phyloP scores from a whole-genome alignment of 2,113 vertebrate genomes.

The Chrysemys picta region DNA sequence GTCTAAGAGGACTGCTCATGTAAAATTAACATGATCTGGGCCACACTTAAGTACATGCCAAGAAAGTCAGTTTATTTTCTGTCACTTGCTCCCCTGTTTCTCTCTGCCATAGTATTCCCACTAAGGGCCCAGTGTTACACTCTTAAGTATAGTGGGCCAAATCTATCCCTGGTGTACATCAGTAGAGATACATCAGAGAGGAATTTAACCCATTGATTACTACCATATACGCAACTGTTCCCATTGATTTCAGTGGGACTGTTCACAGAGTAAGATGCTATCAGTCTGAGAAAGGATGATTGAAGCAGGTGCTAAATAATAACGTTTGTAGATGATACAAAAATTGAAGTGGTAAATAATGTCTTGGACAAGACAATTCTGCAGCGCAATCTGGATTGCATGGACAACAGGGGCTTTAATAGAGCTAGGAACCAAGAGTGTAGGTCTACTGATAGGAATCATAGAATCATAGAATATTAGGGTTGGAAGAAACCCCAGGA shows the following conservation, averaged over 20 bases:
- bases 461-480: no score
- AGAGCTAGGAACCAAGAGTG: background rate
- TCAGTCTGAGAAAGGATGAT: background rate
- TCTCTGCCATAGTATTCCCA: background rate
- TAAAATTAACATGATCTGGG: background rate
- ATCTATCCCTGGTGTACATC: background rate
- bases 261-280: background rate
- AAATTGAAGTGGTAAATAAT: background rate
- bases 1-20: background rate
- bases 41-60: background rate
- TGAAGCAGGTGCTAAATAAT: background rate
- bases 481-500: no score
- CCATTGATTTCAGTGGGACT: background rate
- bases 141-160: background rate
- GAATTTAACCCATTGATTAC: background rate
- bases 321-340: background rate
- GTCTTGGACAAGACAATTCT: background rate
- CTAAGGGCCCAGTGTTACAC: background rate
- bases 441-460: background rate
- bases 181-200: background rate
- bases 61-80: background rate
- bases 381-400: background rate
- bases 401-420: background rate
- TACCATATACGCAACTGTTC: background rate
- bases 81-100: background rate